These are phyloP conservation scores for Cephus sareptanus DNA, from an alignment of 2,888 invertebrate species.

Conservation along the genomic window DNA sequence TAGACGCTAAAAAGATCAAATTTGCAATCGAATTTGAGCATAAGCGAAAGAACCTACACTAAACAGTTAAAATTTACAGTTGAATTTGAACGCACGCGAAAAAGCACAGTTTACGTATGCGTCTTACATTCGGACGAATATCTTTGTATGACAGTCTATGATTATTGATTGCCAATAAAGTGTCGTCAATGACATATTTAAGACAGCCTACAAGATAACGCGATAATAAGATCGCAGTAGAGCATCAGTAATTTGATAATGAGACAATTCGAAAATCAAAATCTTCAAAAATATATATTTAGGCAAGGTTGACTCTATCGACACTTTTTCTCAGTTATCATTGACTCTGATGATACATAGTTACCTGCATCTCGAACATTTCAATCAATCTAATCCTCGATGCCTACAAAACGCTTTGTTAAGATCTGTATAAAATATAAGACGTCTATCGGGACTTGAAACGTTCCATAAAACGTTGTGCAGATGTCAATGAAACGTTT, in stretches of 20 bases:
- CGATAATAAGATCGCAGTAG: background rate
- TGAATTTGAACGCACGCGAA: background rate
- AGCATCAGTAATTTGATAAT: background rate
- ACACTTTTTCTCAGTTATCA: background rate
- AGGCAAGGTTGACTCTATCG: background rate
- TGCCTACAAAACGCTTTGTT: background rate
- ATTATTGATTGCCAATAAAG: background rate
- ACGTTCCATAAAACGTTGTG: background rate
- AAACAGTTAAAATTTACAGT: background rate
- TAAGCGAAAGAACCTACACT: background rate
- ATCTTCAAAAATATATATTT: background rate
- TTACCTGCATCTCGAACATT: background rate
- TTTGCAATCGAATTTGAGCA: background rate
- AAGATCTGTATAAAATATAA: background rate
- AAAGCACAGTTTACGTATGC: background rate
- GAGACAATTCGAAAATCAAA: background rate
- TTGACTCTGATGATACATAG: background rate
- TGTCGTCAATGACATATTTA: background rate
- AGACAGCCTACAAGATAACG: background rate
- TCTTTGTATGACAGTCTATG: background rate
- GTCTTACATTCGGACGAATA: background rate
- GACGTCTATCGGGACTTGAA: background rate
- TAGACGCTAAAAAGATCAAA: background rate
- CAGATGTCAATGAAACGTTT: background rate
- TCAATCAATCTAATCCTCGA: background rate